A percentile compares a stretch with the other conserved stretches of the same genome.
Evolutionary conservation across 2,113 vertebrate species (phyloP).

Genomic region (Myotis yumanensis): DNA sequence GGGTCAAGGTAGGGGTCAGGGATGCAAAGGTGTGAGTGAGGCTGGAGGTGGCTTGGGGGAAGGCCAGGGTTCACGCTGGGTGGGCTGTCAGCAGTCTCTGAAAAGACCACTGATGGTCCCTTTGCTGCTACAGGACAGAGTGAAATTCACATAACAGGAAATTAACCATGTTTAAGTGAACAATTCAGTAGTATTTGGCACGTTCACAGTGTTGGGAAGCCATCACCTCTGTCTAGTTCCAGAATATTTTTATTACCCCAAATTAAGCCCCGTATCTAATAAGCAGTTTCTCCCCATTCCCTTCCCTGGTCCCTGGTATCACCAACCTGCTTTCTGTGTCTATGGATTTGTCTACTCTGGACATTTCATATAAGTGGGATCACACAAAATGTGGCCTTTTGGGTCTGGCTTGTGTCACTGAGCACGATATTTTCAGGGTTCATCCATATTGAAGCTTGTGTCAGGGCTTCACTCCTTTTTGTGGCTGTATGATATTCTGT

Average conservation of each 20-base stretch:
- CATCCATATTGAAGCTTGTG: neutral
- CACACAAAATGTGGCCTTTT: neutral
- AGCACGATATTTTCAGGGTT: neutral
- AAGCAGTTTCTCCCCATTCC: neutral
- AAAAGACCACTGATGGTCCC: neutral
- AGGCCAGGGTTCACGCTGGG: too few relatives aligned
- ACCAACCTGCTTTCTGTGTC: neutral
- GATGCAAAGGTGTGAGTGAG: neutral
- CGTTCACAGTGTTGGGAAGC: neutral
- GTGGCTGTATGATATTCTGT: neutral
- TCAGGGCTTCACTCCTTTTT: neutral
- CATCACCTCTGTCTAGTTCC: neutral
- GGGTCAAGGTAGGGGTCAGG: neutral
- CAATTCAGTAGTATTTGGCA: neutral
- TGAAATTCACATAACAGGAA: neutral
- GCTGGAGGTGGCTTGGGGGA: neutral
- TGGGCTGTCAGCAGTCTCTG: neutral
- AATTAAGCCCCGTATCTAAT: neutral
- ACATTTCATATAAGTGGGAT: neutral
- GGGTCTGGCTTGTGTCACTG: neutral
- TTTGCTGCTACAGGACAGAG: neutral
- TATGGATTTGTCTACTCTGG: too few relatives aligned
- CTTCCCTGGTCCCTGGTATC: neutral
- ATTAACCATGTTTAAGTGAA: neutral
- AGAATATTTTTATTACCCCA: neutral